Evolutionary conservation across 2,797 vertebrate species (phyloP).

Genomic region (Chrysocyon brachyurus): DNA sequence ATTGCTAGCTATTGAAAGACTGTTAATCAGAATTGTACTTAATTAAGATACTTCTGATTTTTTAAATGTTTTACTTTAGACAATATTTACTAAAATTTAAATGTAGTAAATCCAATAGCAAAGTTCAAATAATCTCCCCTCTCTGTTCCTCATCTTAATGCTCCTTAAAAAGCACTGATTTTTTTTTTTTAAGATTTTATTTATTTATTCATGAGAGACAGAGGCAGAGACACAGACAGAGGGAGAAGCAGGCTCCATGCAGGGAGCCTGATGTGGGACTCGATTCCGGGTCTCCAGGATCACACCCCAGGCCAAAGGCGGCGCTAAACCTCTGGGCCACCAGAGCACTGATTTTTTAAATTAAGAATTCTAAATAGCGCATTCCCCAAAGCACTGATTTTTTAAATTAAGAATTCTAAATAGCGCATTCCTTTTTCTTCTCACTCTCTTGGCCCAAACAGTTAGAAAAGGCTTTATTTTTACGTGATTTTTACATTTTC

Average conservation of each 20-base stretch:
- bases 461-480: background rate
- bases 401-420: background rate
- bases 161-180: background rate
- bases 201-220: no score
- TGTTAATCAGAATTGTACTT: background rate
- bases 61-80: background rate
- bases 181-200: no score
- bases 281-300: no score
- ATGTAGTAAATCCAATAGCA: background rate
- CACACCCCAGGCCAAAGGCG: no score
- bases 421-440: background rate
- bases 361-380: background rate
- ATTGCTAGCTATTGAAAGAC: background rate
- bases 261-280: no score
- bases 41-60: background rate
- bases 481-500: background rate
- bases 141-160: background rate
- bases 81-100: slow-evolving; percentile 9
- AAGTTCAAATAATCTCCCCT: background rate
- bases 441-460: background rate
- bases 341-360: background rate
- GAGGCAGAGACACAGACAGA: no score
- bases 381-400: background rate
- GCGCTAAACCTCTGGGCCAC: no score
- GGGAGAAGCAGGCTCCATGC: no score